Evolutionary conservation across 2,113 vertebrate species (phyloP), one percentile per base, ranked within the genome.

Genomic region (Protomyctophum bolini): DNA sequence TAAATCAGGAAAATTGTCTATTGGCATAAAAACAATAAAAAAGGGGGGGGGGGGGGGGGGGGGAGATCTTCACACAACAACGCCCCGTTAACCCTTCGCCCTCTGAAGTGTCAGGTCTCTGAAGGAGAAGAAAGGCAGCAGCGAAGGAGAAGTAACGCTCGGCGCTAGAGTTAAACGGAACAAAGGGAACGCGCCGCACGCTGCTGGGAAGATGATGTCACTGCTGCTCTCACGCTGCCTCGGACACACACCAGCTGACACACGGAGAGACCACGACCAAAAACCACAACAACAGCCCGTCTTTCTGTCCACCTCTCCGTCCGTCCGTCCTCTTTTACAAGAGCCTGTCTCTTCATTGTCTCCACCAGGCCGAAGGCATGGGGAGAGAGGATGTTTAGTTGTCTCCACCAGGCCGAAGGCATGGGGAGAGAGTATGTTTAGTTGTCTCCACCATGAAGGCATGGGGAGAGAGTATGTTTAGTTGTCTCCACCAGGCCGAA

Each of bases 71-170:
- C 28, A 47, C 66, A 46, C 66, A 46, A 21, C 21, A 21, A 21
- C 65, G 9, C 52, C 46, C 33, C 54, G 10, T 52, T 46, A 10
- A 21, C 54, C 48, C 63, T 7, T 51, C 49, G 52, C 48, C 49
- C 63, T 29, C 45, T 3, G 33, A 41, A 41, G 33, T 41, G 15
- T 33, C 58, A 33, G 8, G 29, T 59, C 58, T 59, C 21, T 59
- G 21, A 21, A 59, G 58, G 3, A 70, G 29, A 70, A 70, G 56
- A 79, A 74, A 79, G 29, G 21, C 47, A 46, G 29, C 10, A 58
- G 45, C 54, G 41, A 54, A 72, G 58, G 47, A 51, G 56, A 72
- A 79, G 52, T 56, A 70, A 66, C 65, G 51, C 11, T 21, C n/a
- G 10, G 14, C 71, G 55, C 52, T 52, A 8, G 68, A 45, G 49